These are phyloP conservation scores for Caenorhabditis angaria DNA, from an alignment of 2,888 invertebrate species.

Conservation along the genomic window DNA sequence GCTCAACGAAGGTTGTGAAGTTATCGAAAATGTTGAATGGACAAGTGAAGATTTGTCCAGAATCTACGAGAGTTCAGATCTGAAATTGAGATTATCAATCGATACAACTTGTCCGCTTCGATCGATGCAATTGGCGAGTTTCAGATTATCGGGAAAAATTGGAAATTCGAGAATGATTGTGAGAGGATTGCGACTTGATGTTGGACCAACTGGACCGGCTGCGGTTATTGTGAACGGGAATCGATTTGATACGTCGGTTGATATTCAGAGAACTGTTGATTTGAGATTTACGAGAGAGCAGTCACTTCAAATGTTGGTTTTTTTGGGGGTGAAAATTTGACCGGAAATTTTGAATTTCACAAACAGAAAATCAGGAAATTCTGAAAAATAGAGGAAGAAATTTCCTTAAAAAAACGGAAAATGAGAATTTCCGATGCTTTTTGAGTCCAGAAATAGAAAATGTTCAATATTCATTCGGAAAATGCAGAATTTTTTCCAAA, in stretches of 20 bases:
- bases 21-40: constrained; percentile 34
- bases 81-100: constrained; percentile 31
- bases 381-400: no score
- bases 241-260: constrained; percentile 5
- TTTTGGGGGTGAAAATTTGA: no score
- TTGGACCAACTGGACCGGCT: neutral
- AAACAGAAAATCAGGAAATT: no score
- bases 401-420: no score
- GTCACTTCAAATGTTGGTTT: constrained; percentile 14
- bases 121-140: constrained; percentile 2
- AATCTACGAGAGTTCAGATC: constrained; percentile 42
- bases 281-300: constrained; percentile 31
- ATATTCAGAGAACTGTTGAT: constrained; percentile 30
- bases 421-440: no score
- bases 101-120: constrained; percentile 15
- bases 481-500: no score
- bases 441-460: no score
- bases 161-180: neutral
- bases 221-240: neutral
- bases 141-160: neutral
- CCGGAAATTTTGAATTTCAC: no score
- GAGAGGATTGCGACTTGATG: constrained; percentile 3
- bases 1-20: constrained; percentile 41
- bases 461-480: no score
- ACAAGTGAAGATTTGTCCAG: constrained; percentile 27